Percentiles rank a stretch among this genome's conserved stretches.
phyloP scores from a whole-genome alignment of 2,888 invertebrate species.

The Lasioglossum lativentre region DNA sequence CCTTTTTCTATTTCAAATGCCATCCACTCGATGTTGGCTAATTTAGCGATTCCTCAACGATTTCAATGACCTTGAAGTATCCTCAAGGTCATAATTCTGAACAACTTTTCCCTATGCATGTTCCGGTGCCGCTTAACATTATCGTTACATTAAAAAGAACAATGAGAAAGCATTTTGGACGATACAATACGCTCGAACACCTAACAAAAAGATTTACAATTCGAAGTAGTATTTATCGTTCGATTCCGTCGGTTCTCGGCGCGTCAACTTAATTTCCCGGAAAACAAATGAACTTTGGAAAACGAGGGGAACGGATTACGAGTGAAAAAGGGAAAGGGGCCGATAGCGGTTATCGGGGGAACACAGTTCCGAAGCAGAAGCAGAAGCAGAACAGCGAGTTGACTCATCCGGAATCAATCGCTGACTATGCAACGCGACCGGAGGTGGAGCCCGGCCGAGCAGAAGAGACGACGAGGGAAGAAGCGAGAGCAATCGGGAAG shows the following conservation, averaged over 20 bases:
- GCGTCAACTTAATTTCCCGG: background rate
- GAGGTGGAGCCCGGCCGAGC: background rate
- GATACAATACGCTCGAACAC: too few species aligned
- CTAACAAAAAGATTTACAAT: too few species aligned
- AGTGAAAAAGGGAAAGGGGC: background rate
- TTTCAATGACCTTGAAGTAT: too few species aligned
- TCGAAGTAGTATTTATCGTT: background rate
- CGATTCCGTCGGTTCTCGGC: background rate
- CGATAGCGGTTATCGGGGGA: conserved; percentile 1
- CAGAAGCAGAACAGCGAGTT: background rate
- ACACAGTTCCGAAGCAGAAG: background rate
- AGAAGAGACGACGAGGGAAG: background rate
- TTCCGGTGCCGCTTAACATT: too few species aligned
- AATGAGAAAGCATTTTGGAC: too few species aligned
- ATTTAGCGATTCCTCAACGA: too few species aligned
- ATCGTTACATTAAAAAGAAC: too few species aligned
- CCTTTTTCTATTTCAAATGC: too few species aligned
- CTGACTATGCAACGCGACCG: background rate
- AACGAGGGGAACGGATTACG: background rate
- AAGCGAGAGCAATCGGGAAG: conserved; percentile 22
- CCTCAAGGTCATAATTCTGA: too few species aligned
- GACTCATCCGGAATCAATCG: conserved; percentile 5
- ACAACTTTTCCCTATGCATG: too few species aligned
- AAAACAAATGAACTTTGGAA: conserved; percentile 6
- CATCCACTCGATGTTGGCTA: too few species aligned